Evolutionary conservation across 2,888 invertebrate genomes (phyloP).

Genomic region (Notodromas monacha): DNA sequence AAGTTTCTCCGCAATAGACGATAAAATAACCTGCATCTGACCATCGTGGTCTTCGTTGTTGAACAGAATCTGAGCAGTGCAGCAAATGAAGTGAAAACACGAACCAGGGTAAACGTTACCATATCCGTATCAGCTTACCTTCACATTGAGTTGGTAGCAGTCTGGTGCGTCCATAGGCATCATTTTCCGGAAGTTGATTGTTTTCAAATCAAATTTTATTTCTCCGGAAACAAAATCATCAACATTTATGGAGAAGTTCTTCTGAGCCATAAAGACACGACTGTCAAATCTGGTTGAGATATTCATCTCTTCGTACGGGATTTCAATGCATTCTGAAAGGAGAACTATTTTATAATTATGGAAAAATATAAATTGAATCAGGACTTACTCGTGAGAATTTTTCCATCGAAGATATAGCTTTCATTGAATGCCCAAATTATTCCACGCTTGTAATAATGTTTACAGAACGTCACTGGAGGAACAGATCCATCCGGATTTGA

Average conservation of each 20-base stretch:
- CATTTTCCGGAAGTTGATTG: constrained; percentile 60
- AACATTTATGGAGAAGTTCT: too few relatives aligned
- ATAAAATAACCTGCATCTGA: constrained; percentile 43
- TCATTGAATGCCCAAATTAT: constrained; percentile 58
- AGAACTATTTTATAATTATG: too few relatives aligned
- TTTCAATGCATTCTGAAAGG: too few relatives aligned
- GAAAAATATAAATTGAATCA: too few relatives aligned
- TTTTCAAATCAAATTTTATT: constrained; percentile 43
- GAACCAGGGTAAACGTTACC: too few relatives aligned
- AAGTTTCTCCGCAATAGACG: neutral
- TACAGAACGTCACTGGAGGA: constrained; percentile 37
- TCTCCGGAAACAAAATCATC: constrained; percentile 39
- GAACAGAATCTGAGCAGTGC: constrained; percentile 38
- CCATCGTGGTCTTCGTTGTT: constrained; percentile 81
- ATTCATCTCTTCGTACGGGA: too few relatives aligned
- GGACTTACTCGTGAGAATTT: neutral
- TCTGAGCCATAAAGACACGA: too few relatives aligned
- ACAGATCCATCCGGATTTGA: constrained; percentile 35
- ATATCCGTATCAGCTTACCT: too few relatives aligned
- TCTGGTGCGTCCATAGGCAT: constrained; percentile 62
- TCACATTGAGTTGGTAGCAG: constrained; percentile 50
- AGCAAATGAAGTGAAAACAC: too few relatives aligned
- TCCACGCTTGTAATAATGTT: constrained; percentile 43
- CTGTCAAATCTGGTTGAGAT: too few relatives aligned
- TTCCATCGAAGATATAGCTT: constrained; percentile 42